Percentiles rank a stretch among this genome's conserved stretches.
Evolutionary conservation across 2,113 vertebrate species (phyloP).

Genomic region (Perca flavescens): DNA sequence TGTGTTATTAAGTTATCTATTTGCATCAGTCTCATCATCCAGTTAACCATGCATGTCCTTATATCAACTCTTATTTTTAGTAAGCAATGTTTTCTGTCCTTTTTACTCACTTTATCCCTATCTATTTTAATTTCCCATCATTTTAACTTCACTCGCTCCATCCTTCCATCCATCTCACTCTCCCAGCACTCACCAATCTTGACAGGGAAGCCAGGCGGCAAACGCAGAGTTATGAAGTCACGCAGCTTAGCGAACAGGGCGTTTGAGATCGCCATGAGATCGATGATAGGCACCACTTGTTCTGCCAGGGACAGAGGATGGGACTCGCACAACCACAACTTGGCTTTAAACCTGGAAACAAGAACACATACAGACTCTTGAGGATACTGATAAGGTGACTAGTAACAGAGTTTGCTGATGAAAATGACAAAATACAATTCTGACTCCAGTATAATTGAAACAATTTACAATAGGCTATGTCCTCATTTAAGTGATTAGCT

Average conservation of each 20-base stretch:
- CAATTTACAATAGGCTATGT: not conserved
- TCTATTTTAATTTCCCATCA: not conserved
- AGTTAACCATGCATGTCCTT: not conserved
- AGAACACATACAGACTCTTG: not conserved
- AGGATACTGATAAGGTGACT: not conserved
- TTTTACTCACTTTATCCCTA: not conserved
- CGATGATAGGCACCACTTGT: slow-evolving; percentile 97
- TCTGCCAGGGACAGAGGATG: slow-evolving; percentile 95
- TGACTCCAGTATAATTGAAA: slow-evolving; percentile 22
- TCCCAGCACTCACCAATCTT: slow-evolving; percentile 90
- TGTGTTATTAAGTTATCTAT: not conserved
- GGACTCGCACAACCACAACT: slow-evolving; percentile 97
- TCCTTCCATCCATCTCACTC: slow-evolving; percentile 14
- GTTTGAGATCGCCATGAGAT: slow-evolving; percentile 98
- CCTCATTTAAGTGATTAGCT: slow-evolving; percentile 10
- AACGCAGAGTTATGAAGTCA: slow-evolving; percentile 95
- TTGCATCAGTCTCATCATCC: not conserved
- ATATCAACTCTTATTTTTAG: not conserved
- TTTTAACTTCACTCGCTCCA: not conserved
- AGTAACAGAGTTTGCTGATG: not conserved
- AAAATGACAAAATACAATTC: not conserved
- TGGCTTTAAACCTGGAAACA: slow-evolving; percentile 93
- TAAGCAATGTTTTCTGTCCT: not conserved
- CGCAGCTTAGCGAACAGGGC: slow-evolving; percentile 96
- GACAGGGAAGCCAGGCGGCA: slow-evolving; percentile 95